Base-by-base conservation (phyloP, 2,113 vertebrate species). In the Callospermophilus lateralis region DNA sequence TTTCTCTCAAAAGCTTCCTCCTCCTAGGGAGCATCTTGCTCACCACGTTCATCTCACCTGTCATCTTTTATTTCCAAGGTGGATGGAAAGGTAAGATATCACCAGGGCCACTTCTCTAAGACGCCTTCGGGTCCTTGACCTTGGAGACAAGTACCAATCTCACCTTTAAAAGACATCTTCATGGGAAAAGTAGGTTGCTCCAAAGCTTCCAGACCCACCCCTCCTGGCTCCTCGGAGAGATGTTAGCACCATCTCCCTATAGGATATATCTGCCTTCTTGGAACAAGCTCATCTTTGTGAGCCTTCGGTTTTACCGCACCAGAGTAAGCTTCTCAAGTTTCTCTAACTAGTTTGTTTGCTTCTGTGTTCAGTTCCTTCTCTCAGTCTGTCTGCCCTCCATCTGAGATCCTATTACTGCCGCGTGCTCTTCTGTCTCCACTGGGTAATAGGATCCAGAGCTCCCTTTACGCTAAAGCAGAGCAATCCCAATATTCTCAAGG, bases 61-160 rank as follows among this genome's bases (percentile, higher is more conserved):
- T 98, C 89, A 98, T 97, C 96, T 94, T 94, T 96, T 77, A 73
- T 98, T 98, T 98, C 97, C 97, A 98, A 98, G 95, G 85, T 83
- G 67, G 92, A 92, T 96, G 68, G 96, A 98, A 98, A 96, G 84
- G 85, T 93, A 96, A 95, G 85, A 93, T 87, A n/a, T n/a, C 65
- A 0, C 19, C 84, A 70, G 55, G 63, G 95, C 79, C 77, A 94
- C 74, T 89, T 95, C 94, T 95, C 37, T 67, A 74, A 73, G 95
- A 95, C 91, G 95, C 91, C 95, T 55, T 95, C 85, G 95, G 92
- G 12, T 65, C 4, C 15, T 90, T 84, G 63, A 93, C 87, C 77
- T 77, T 48, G 28, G 13, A 96, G 20, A 48, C 84, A 95, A 95
- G 70, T 90, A 88, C 81, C 20, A 53, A 28, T 53, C 26, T 93